phyloP scores from a whole-genome alignment of 2,113 vertebrate genomes.

The Empidonax traillii region DNA sequence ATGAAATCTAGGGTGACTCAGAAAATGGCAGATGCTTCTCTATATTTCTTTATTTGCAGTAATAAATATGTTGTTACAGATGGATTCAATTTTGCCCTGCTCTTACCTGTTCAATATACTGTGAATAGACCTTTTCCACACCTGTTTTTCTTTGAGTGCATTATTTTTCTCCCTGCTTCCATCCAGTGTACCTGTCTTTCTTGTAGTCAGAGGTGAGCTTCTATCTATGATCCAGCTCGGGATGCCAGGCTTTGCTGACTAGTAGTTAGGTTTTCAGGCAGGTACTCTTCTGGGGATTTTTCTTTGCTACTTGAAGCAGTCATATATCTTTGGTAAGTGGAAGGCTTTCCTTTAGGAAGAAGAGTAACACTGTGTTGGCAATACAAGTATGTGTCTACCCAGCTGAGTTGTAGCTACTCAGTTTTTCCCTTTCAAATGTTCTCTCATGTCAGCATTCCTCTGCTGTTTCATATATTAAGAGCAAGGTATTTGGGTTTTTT shows the following conservation, averaged over 20 bases:
- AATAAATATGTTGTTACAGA: not conserved
- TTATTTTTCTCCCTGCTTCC: not conserved
- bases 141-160: not conserved
- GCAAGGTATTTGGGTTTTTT: accelerated
- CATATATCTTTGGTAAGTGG: not conserved
- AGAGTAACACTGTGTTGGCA: not conserved
- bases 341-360: not conserved
- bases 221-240: not conserved
- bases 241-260: not conserved
- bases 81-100: not conserved
- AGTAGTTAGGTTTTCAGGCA: not conserved
- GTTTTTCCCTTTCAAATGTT: not conserved
- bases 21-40: not conserved
- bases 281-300: not conserved
- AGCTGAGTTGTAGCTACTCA: not conserved
- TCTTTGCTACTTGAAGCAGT: not conserved
- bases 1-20: not conserved
- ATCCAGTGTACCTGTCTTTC: not conserved
- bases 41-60: not conserved
- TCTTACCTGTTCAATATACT: not conserved
- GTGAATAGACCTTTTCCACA: not conserved
- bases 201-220: not conserved
- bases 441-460: not conserved
- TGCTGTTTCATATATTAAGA: not conserved
- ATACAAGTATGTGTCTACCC: not conserved